Conservation (phyloP, 2,888 invertebrate species). For the Nephrocerus scutellatus region DNA sequence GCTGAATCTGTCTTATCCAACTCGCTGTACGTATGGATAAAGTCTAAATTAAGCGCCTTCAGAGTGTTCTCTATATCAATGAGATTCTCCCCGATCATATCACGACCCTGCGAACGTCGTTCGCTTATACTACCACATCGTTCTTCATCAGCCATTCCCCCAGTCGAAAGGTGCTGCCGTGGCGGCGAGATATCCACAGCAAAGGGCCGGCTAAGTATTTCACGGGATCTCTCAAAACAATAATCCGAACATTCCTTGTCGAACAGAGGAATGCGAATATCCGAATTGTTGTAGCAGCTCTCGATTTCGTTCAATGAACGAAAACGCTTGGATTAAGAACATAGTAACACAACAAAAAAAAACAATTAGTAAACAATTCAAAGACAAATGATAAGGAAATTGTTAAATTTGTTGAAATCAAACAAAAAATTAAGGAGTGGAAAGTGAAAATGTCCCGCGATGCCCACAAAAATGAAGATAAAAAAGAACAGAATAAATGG, state of each 20-base stretch:
- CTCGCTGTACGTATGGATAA: slow-evolving; percentile 47
- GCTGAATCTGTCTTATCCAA: slow-evolving; percentile 48
- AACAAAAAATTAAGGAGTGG: no score
- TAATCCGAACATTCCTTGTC: slow-evolving; percentile 68
- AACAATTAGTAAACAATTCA: no score
- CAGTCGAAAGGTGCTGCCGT: slow-evolving; percentile 19
- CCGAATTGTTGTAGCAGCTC: slow-evolving; percentile 43
- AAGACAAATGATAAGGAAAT: no score
- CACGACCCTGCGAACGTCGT: slow-evolving; percentile 28
- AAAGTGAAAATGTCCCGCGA: no score
- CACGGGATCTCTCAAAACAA: slow-evolving; percentile 65
- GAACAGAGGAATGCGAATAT: slow-evolving; percentile 58
- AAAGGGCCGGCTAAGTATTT: slow-evolving; percentile 57
- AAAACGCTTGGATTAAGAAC: slow-evolving; percentile 45
- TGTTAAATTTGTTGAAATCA: no score
- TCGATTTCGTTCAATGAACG: slow-evolving; percentile 52
- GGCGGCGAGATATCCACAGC: slow-evolving; percentile 35
- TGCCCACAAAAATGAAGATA: no score
- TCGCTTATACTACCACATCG: no score
- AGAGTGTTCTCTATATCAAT: slow-evolving; percentile 47
- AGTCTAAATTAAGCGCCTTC: slow-evolving; percentile 47
- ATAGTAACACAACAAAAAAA: slow-evolving; percentile 1
- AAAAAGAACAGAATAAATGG: no score
- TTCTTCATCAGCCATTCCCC: slow-evolving; percentile 1
- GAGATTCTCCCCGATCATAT: slow-evolving; percentile 44